Conservation (phyloP, 2,888 invertebrate species). For the Nemotelus pantherinus region DNA sequence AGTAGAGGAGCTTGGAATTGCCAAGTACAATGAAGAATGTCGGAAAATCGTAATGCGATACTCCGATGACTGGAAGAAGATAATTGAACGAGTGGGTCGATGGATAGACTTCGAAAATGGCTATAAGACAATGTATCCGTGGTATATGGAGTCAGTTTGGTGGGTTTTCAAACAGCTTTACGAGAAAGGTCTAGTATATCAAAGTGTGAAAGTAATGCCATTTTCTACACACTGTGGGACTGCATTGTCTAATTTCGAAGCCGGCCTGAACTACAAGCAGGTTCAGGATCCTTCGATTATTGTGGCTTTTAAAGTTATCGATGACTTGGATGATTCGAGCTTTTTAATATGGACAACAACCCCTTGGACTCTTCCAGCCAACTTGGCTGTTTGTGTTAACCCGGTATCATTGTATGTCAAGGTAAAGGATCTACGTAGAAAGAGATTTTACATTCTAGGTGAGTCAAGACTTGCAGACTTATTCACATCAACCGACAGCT, state of each 20-base stretch:
- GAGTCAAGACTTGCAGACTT: conserved; percentile 82
- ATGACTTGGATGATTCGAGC: conserved; percentile 59
- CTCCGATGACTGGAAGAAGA: conserved; percentile 88
- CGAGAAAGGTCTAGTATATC: conserved; percentile 94
- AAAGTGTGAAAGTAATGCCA: conserved; percentile 99
- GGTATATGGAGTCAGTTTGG: conserved; percentile 99
- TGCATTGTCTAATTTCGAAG: conserved; percentile 97
- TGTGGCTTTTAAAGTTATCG: conserved; percentile 79
- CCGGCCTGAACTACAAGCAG: conserved; percentile 98
- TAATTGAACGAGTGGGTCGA: conserved; percentile 88
- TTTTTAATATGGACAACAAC: conserved; percentile 93
- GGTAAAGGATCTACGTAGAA: conserved; percentile 75
- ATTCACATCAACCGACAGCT: conserved; percentile 82
- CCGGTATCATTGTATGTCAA: conserved; percentile 86
- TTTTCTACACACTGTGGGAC: conserved; percentile 98
- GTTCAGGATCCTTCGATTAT: conserved; percentile 96
- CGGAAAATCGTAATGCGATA: conserved; percentile 97
- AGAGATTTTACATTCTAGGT: conserved; percentile 82
- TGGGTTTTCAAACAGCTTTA: conserved; percentile 97
- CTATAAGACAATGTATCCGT: conserved; percentile 98
- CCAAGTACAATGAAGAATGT: conserved; percentile 94
- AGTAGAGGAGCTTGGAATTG: conserved; percentile 96
- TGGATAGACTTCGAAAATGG: conserved; percentile 99
- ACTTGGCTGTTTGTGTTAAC: conserved; percentile 93
- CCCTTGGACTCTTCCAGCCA: conserved; percentile 99